Base-by-base conservation (phyloP, 2,797 vertebrate species). In the Xyrichtys novacula region DNA sequence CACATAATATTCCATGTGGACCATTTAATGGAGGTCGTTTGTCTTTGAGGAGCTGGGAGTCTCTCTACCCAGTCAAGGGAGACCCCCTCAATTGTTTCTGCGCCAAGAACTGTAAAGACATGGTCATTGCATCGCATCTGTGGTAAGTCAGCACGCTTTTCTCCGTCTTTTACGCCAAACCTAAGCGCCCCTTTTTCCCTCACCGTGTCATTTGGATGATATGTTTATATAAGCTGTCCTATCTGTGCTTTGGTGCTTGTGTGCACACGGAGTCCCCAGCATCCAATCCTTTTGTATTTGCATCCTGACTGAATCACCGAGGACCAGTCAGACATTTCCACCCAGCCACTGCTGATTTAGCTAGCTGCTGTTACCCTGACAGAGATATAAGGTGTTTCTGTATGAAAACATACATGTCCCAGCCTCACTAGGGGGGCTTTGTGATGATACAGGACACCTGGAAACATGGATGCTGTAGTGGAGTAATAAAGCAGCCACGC, bases 81-180 rank as follows among this genome's bases (percentile, higher is more conserved):
- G 80, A 88, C 77, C 87, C 81, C 83, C 74, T 84, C 90, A 85
- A 88, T 93, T 89, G 88, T 87, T 92, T 93, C 91, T 95, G 93
- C 94, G 93, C 89, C 90, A 93, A 91, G 88, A 92, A 86, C 88
- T 71, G 85, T 85, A 68, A 78, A 92, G 90, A 89, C 85, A 91
- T 91, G 92, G 80, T 85, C 86, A 78, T 78, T 70, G 82, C 83
- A 56, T 62, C 78, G 81, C 88, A 83, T 88, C 88, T 88, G 85
- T 89, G 92, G 93, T 95, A 90, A 92, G 91, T 52, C 22, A 52
- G 40, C 6, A 61, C 28, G 83, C 70, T 65, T 59, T 65, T 60
- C 44, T 42, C n/a, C 42, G 36, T 52, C 20, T 34, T 54, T 60
- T 9, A 29, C 19, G 2, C 6, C 43, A 28, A 19, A 43, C 16